Evolutionary conservation across 2,888 invertebrate species (phyloP), one percentile per base, ranked within the genome.

Genomic region (Cheilosia pagana): DNA sequence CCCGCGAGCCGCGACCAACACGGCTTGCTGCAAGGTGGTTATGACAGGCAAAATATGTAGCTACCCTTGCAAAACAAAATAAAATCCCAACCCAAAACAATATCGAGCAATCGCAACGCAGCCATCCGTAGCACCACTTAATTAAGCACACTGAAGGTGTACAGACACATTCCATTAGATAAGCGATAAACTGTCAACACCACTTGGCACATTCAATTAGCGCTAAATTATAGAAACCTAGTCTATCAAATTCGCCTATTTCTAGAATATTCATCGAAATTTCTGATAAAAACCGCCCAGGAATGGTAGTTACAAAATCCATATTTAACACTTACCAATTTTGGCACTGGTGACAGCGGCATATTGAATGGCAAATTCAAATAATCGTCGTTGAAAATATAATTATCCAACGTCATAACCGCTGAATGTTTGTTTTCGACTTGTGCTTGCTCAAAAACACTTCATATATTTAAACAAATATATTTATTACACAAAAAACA

Each of bases 271-370:
- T 60, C 59, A 76, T 65, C 35, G 25, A 8, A 43, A 39, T 57
- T 65, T 65, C 21, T 28, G 74, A 67, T 75, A 65, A 57, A 48
- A 25, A 31, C 10, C n/a, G 25, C 25, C 16, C 6, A n/a, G 19
- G 35, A 10, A 28, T 16, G 52, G 23, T 16, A 41, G 23, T 41
- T 39, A 35, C 28, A 39, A 62, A 48, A 25, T 31, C 1, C 28
- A 45, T n/a, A 12, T 35, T 12, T 35, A 35, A 16, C 39, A 88
- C 92, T 92, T 91, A 92, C 91, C 91, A 90, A 88, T 91, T 92
- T 92, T 55, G 92, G 91, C 87, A 91, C 88, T 41, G 92, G 91
- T 82, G 92, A 91, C 55, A 91, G 87, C 85, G 91, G 91, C 88
- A 90, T 90, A 77, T 88, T 91, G 65, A 91, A 91, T 48, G 89